Conservation (phyloP, 2,113 vertebrate species). For the Gasterosteus aculeatus region DNA sequence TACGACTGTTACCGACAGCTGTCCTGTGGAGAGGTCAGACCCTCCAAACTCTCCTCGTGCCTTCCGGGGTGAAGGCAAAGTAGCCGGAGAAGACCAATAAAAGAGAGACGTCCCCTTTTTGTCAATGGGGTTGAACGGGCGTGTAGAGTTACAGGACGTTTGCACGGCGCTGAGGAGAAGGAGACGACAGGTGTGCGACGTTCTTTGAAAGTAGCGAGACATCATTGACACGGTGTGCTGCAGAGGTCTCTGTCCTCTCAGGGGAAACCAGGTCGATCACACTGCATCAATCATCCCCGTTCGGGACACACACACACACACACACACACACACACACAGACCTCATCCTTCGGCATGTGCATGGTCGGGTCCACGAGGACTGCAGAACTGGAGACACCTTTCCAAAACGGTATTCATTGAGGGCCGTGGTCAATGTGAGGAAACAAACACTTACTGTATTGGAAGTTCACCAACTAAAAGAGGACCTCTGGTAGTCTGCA, state of each 20-base stretch:
- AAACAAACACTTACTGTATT: background rate
- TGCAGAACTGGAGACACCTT: conserved; percentile 14
- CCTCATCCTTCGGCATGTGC: conserved; percentile 24
- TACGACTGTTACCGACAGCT: conserved; percentile 53
- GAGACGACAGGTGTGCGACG: conserved; percentile 38
- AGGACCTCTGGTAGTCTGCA: background rate
- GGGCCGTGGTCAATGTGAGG: background rate
- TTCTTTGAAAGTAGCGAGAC: conserved; percentile 30
- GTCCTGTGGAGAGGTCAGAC: background rate
- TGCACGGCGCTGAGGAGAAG: conserved; percentile 4
- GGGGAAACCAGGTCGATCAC: conserved; percentile 39
- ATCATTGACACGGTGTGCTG: background rate
- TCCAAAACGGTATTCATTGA: conserved; percentile 30
- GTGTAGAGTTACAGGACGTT: conserved; percentile 64
- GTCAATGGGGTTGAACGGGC: conserved; percentile 3
- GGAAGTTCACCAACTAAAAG: background rate
- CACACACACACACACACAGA: background rate
- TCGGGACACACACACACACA: background rate
- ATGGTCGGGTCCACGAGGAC: background rate
- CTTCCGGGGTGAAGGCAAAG: background rate
- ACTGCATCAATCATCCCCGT: background rate
- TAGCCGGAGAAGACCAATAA: conserved; percentile 25
- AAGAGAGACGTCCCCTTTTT: conserved; percentile 15
- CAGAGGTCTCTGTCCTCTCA: conserved; percentile 2
- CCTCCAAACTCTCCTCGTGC: conserved; percentile 22